Base-by-base conservation (phyloP, 2,797 vertebrate species). In the Hypotaenidia philippensis region DNA sequence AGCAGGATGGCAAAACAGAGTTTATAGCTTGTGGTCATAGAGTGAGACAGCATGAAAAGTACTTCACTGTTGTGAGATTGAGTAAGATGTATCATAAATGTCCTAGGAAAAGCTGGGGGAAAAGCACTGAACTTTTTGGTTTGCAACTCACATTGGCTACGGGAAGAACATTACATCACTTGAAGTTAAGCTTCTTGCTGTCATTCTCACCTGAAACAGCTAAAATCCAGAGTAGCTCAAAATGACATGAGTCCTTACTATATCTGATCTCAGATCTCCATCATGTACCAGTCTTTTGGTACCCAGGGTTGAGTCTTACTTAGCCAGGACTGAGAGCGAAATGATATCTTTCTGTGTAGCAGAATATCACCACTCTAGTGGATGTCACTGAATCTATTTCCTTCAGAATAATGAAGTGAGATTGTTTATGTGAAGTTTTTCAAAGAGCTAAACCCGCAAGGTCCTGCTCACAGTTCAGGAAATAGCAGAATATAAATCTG, bases 401-500 rank as follows among this genome's bases (percentile, higher is more conserved):
- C 88, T 96, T 96, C 91, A 82, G 91, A 94, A 96, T 92, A 96
- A 97, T 96, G 94, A 96, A 93, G 90, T 95, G 97, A 94, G 95
- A 96, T 95, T 94, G 87, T 94, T 97, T 89, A 78, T 84, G 96
- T 91, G 94, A 95, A 93, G 79, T 72, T 93, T 96, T 97, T 95
- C 95, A 96, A 96, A 94, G 94, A 92, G 91, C 92, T 94, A 93
- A 97, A 98, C 97, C 96, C 97, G 96, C 96, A 93, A 97, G 90
- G 85, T 94, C 95, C 96, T 94, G 96, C 93, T 97, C 72, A 3
- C 61, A 86, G 90, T 94, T 96, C 97, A 97, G 97, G 97, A 98
- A 98, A 97, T 96, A 94, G 94, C 97, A 98, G 96, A 93, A 97
- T 97, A 97, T 97, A 97, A 97, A 98, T 97, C 97, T 97, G 91